Base-by-base conservation (phyloP, 2,113 vertebrate species). In the Euleptes europaea region DNA sequence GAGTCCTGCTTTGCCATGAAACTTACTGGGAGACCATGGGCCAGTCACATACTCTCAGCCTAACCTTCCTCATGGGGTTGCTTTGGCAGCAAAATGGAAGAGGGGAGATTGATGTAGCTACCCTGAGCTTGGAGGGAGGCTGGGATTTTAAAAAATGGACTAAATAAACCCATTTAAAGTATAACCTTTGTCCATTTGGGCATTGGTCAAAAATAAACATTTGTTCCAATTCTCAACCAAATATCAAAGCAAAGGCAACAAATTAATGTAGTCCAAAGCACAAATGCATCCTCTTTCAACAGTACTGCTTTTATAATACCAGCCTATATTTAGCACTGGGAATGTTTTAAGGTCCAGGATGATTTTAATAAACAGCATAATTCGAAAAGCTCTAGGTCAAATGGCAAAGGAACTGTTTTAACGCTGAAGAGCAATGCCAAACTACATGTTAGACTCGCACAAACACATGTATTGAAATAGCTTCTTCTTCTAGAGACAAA, bases 241-340 rank as follows among this genome's bases (percentile, higher is more conserved):
- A 19, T 57, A 83, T 77, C 9, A 85, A 35, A 0, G 0, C 35
- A 69, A 65, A 77, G 76, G 93, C 90, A 86, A 88, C 33, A 90
- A 88, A 78, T 51, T 81, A 49, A 73, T 77, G 83, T 84, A 84
- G 21, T 86, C 1, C 0, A 70, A n/a, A 71, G 54, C 72, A 42
- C 38, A 47, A 80, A 23, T 69, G 60, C 70, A 84, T 86, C 80
- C 70, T 85, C 69, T 86, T 88, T 84, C 86, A 74, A 72, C 63
- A 91, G 74, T 65, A 40, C 9, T 31, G 38, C 66, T 90, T 84
- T 88, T 86, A 35, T 74, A 84, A 90, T 80, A 63, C 38, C 86
- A 81, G 54, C 80, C 86, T 93, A 88, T 92, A 90, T 91, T 91
- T 93, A 93, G 82, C 84, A 83, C 80, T 90, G 74, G 63, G 80